Evolutionary conservation across 1,140 invertebrate genomes (phyloP), one percentile per base, ranked within the genome.

Genomic region (Thaumetopoea pityocampa): DNA sequence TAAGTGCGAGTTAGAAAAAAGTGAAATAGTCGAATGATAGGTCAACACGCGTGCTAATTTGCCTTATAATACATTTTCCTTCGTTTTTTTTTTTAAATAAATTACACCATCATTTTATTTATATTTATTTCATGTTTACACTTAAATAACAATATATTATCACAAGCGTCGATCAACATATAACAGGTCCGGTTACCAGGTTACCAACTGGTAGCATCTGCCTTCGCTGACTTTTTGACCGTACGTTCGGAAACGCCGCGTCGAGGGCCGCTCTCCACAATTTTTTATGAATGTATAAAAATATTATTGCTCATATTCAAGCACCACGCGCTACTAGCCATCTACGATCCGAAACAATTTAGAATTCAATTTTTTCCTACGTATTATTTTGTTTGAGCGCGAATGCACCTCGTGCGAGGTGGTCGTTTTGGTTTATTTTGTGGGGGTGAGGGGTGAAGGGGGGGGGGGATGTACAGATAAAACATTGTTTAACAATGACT

Each of bases 111-210:
- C 37, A 8, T 38, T 67, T 56, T 63, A 63, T 54, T 68, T 69
- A 63, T 71, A 76, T 66, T 71, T 70, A 65, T 69, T 68, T 67
- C 54, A 57, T 69, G 65, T 65, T 82, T 82, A 82, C 78, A 82
- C 78, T 76, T 79, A 79, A 82, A 82, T 82, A 82, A 82, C 78
- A 82, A 82, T 78, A 79, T 82, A 82, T n/a, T n/a, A n/a, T 82
- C 78, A 82, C 78, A 82, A 79, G 78, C 78, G 49, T n/a, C n/a
- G n/a, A n/a, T 74, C 73, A 82, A 82, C 72, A 77, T 79, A 77
- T 74, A 65, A 67, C 66, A 72, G 57, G 59, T 19, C 24, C 17
- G 28, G 6, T 30, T 23, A 18, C 22, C 52, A 38, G 23, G 26
- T 34, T 27, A 5, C 14, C 23, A 16, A 10, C 23, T 19, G 48